Base-by-base conservation (phyloP, 2,113 vertebrate species). In the Sinocyclocheilus anophthalmus region DNA sequence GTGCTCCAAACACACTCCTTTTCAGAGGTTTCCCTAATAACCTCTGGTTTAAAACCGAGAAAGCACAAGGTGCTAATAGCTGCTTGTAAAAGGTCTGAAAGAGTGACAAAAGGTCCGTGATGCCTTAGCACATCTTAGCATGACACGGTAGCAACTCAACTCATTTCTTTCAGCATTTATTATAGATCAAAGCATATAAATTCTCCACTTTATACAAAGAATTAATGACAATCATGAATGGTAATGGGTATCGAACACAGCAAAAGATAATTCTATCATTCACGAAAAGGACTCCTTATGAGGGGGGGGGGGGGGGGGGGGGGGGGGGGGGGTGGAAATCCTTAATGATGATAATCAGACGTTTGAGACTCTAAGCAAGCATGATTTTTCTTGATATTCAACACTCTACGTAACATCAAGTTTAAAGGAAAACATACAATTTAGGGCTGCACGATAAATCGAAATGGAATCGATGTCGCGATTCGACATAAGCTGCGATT, bases 51-150 rank as follows among this genome's bases (percentile, higher is more conserved):
- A 61, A 79, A 79, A 39, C n/a, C 0, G 6, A 61, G 55, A 61
- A 61, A 63, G 77, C 57, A 61, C 77, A 63, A n/a, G 24, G 57
- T 5, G 0, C 12, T 63, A 42, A 14, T n/a, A 39, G 30, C 77
- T 61, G 77, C 55, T 61, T 39, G 33, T 79, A 57, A 57, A 57
- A 37, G 50, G 12, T 37, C 26, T 26, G 26, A 26, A 26, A 26
- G 26, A 78, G 50, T 78, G 42, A 76, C 72, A 26, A 61, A 80
- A 80, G 33, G 77, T 80, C 77, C 63, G 59, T 63, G 77, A 61
- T 42, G 18, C 30, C 76, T 57, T 78, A 42, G 30, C 69, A 72
- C 45, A 37, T 73, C 70, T 45, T 73, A 73, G 42, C 13, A 48
- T 63, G 22, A 37, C 55, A 42, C 77, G 63, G 9, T 63, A 22